Conservation (phyloP, 2,797 vertebrate genomes). For the Galagoides demidoff region DNA sequence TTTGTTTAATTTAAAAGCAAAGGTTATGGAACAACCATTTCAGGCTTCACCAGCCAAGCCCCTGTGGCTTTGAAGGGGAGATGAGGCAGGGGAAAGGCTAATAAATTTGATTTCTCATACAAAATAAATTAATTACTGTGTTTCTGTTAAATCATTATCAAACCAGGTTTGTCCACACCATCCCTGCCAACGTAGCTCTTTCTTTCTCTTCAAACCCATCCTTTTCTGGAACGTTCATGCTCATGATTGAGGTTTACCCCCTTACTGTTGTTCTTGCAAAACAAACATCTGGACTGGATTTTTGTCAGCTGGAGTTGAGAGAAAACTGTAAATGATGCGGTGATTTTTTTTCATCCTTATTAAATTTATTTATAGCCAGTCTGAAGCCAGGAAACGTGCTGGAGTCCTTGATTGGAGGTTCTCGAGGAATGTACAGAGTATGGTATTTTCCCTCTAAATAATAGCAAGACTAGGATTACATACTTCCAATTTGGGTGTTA, state of each 20-base stretch:
- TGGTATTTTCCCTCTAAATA: constrained; percentile 61
- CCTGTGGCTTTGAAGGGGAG: constrained; percentile 80
- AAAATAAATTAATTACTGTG: constrained; percentile 81
- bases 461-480: constrained; percentile 62
- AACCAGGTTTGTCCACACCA: constrained; percentile 29
- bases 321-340: constrained; percentile 81
- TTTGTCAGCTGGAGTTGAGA: constrained; percentile 80
- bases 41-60: constrained; percentile 82
- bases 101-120: constrained; percentile 79
- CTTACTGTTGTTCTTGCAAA: constrained; percentile 76
- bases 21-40: constrained; percentile 86
- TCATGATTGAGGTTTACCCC: constrained; percentile 46
- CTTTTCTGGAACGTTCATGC: constrained; percentile 43
- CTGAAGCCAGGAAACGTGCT: constrained; percentile 78
- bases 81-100: constrained; percentile 65
- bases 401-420: constrained; percentile 72
- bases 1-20: constrained; percentile 90
- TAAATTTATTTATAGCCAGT: constrained; percentile 82
- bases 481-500: constrained; percentile 51
- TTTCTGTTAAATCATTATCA: constrained; percentile 73
- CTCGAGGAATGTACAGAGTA: constrained; percentile 69
- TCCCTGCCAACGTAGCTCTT: constrained; percentile 35
- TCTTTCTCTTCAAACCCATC: constrained; percentile 65
- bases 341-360: constrained; percentile 75
- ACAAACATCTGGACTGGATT: constrained; percentile 80